These are phyloP conservation scores for Glareola pratincola DNA, from an alignment of 2,113 vertebrate species.

Conservation along the genomic window DNA sequence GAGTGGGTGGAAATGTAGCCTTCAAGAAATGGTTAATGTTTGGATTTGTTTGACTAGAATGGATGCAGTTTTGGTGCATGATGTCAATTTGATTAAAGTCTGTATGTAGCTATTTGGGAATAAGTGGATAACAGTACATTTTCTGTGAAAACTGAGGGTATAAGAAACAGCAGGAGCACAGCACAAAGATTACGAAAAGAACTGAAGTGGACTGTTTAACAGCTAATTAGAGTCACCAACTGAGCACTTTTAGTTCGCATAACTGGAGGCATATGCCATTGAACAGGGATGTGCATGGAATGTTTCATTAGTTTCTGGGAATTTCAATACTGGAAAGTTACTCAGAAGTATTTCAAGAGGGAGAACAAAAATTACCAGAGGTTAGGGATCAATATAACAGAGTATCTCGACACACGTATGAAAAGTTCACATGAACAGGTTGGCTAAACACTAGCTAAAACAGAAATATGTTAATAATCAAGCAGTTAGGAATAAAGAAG, in stretches of 20 bases:
- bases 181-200: background rate
- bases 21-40: background rate
- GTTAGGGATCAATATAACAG: background rate
- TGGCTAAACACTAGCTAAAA: background rate
- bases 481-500: background rate
- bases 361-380: background rate
- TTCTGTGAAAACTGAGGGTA: background rate
- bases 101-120: background rate
- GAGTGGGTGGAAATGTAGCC: background rate
- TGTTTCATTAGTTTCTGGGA: background rate
- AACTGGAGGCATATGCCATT: background rate
- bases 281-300: background rate
- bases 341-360: background rate
- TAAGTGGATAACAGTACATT: background rate
- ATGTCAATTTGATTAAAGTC: conserved; percentile 19
- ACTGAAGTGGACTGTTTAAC: conserved; percentile 33
- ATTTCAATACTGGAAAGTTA: background rate
- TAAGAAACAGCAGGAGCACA: conserved; percentile 29
- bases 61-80: background rate
- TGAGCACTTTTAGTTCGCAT: conserved; percentile 14
- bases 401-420: background rate
- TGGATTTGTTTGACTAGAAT: background rate
- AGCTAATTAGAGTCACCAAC: conserved; percentile 53
- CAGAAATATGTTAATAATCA: background rate
- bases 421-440: background rate